Base-by-base conservation (phyloP, 2,888 invertebrate species). In the Volucella zonaria region DNA sequence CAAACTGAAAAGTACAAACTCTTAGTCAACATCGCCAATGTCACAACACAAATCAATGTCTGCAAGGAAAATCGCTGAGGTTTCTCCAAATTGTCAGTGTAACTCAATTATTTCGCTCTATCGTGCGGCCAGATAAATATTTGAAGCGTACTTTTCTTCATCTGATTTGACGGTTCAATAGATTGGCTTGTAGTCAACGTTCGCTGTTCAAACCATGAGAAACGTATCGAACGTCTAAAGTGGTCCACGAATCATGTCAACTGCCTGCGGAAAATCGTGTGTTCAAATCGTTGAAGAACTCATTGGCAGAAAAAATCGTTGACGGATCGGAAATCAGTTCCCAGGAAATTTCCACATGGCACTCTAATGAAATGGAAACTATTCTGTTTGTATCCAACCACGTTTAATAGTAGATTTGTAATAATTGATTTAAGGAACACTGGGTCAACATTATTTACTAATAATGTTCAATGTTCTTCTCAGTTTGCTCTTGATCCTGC, bases 261-360 rank as follows among this genome's bases (percentile, higher is more conserved):
- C 3, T 64, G 82, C 74, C 68, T 42, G 64, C 51, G 40, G 82
- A 43, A 51, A 68, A 45, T 82, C 77, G 77, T 77, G 77, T 77
- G 54, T 66, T 66, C 23, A 54, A 52, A 77, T 67, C 71, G 56
- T 67, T 49, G 71, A 70, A 42, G 14, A 64, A 14, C 67, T 66
- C 66, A 66, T 42, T 66, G 15, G 58, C 58, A 15, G 56, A 18
- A 12, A 40, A 47, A 12, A 31, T 9, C 18, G 40, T 61, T 61
- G 15, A 11, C 49, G 42, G 40, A 59, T 6, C 3, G 31, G 14
- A 54, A 73, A 58, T 66, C 43, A 42, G 52, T 77, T 77, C 68
- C 68, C 77, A 76, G 59, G 59, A 52, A 31, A 8, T 2, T 49
- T 45, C n/a, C 10, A 18, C 0, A 66, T 49, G 67, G 67, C 61